phyloP scores from a whole-genome alignment of 2,888 invertebrate species.

The Eumacrocentrus americanus region DNA sequence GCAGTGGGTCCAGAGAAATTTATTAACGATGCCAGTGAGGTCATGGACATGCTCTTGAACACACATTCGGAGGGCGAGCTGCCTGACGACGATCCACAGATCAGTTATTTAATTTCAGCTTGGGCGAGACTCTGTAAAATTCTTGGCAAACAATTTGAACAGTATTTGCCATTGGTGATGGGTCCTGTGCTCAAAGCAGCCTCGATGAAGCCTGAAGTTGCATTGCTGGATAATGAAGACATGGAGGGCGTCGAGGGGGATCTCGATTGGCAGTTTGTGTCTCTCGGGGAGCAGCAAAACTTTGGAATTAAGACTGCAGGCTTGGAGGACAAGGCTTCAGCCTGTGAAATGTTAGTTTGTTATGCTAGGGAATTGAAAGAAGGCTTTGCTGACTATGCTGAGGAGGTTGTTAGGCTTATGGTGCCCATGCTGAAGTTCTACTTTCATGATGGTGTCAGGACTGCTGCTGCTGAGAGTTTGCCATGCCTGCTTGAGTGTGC shows the following conservation, averaged over 20 bases:
- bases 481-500: slow-evolving; percentile 89
- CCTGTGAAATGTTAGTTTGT: slow-evolving; percentile 95
- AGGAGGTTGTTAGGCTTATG: slow-evolving; percentile 82
- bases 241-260: slow-evolving; percentile 83
- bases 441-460: slow-evolving; percentile 91
- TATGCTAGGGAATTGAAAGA: slow-evolving; percentile 93
- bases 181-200: slow-evolving; percentile 91
- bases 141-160: slow-evolving; percentile 84
- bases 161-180: slow-evolving; percentile 94
- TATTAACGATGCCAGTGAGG: slow-evolving; percentile 88
- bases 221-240: slow-evolving; percentile 85
- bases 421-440: slow-evolving; percentile 91
- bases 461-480: slow-evolving; percentile 89
- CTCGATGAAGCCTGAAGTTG: slow-evolving; percentile 91
- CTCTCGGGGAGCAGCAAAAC: slow-evolving; percentile 92
- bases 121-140: slow-evolving; percentile 99
- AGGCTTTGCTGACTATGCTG: slow-evolving; percentile 73
- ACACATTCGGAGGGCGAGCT: slow-evolving; percentile 86
- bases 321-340: slow-evolving; percentile 94
- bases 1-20: slow-evolving; percentile 87
- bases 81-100: slow-evolving; percentile 95
- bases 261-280: slow-evolving; percentile 93
- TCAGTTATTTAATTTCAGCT: slow-evolving; percentile 96
- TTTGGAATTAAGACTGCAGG: slow-evolving; percentile 93
- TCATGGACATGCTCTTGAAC: slow-evolving; percentile 93